These are phyloP conservation scores for Damaliscus lunatus DNA, from an alignment of 2,113 vertebrate genomes.

Conservation along the genomic window DNA sequence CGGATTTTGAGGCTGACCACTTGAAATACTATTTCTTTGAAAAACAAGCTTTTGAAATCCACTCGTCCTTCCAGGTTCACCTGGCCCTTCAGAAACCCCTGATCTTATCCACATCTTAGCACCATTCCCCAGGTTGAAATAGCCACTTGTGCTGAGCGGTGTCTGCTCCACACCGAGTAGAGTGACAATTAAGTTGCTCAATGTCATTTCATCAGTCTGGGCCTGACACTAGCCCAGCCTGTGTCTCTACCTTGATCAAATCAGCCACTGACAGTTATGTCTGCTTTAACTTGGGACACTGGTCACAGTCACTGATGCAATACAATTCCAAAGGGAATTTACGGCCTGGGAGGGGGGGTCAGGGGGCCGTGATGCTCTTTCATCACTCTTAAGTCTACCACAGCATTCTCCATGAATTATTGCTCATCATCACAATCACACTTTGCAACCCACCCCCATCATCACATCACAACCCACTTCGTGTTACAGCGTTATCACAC, in stretches of 20 bases:
- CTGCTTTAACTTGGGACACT: neutral
- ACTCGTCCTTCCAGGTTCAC: neutral
- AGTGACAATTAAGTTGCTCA: neutral
- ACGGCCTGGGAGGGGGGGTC: neutral
- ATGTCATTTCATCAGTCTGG: neutral
- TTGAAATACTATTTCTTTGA: neutral
- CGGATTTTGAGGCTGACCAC: neutral
- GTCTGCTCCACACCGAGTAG: neutral
- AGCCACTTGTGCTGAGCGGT: neutral
- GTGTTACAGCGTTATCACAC: neutral
- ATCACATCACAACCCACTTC: neutral
- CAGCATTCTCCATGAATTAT: neutral
- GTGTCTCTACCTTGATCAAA: neutral
- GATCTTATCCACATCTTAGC: neutral
- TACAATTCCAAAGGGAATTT: neutral
- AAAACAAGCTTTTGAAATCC: neutral
- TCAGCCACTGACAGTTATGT: neutral
- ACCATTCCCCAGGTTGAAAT: neutral
- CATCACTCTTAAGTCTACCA: neutral
- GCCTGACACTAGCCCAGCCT: neutral
- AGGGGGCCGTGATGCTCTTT: no score
- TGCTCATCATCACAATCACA: neutral
- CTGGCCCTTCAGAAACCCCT: no score
- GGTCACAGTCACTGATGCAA: neutral
- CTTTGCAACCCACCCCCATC: neutral